Base-by-base conservation (phyloP, 2,797 vertebrate genomes). In the Muraenolepis orangiensis region DNA sequence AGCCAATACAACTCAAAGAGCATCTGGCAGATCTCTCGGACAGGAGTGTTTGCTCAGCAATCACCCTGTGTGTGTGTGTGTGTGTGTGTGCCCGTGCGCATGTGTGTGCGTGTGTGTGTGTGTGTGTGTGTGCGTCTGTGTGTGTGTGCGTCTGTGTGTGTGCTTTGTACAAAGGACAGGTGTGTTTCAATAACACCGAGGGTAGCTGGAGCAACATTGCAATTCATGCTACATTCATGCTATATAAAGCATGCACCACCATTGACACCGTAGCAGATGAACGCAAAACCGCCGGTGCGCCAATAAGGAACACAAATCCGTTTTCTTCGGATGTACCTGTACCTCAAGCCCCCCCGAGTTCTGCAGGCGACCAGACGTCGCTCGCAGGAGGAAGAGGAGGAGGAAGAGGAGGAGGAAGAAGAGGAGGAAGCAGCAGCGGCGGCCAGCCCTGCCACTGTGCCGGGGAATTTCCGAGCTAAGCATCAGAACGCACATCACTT, bases 11-110 rank as follows among this genome's bases (percentile, higher is more conserved):
- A 89, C 86, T 91, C 91, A 91, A 85, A 87, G 86, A 86, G 90
- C 87, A 90, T 92, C 88, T 93, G 90, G 93, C 91, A 92, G 90
- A 92, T 83, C 83, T 88, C 85, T 85, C 80, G 14, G 85, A 92
- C 92, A 92, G 90, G 82, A 93, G 77, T 92, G 93, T 93, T 90
- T 91, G 87, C 90, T 94, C 93, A 94, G 93, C 93, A 93, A 83
- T 91, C 83, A 77, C 72, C 83, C 34, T 29, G 75, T 78, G 80
- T 81, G 81, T 51, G 16, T 75, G 72, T 77, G 31, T 78, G 72
- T 69, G 82, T 7, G 36, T 38, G 61, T 68, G 29, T 31, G 74
- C 28, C 69, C 6, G 13, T 13, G 13, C 6, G 38, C 13, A 13
- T 13, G 13, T 40, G 6, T 40, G 6, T 40, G 13, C n/a, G 74